Conservation (phyloP, 2,113 vertebrate species). For the Sylvilagus bachmani region DNA sequence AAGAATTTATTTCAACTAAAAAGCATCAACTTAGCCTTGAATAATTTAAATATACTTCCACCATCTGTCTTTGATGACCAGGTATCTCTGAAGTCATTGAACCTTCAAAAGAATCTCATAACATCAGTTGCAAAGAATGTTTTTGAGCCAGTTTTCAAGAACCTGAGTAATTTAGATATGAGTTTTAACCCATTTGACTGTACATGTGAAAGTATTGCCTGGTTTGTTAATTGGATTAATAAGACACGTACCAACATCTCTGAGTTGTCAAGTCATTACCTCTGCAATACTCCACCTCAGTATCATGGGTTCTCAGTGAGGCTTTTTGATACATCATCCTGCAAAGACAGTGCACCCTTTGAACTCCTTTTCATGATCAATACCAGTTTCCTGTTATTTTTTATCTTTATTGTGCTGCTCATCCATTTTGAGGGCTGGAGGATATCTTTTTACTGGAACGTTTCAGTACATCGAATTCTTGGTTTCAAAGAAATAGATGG, state of each 20-base stretch:
- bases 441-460: constrained; percentile 94
- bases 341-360: constrained; percentile 95
- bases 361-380: constrained; percentile 90
- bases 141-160: constrained; percentile 90
- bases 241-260: constrained; percentile 88
- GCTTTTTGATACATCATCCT: constrained; percentile 92
- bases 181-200: constrained; percentile 96
- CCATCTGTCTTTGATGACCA: constrained; percentile 91
- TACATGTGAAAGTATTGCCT: constrained; percentile 97
- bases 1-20: constrained; percentile 89
- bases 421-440: constrained; percentile 96
- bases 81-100: constrained; percentile 88
- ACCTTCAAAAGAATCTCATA: constrained; percentile 95
- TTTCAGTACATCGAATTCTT: constrained; percentile 92
- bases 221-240: constrained; percentile 96
- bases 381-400: constrained; percentile 80
- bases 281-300: constrained; percentile 94
- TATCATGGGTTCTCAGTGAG: constrained; percentile 91
- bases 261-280: constrained; percentile 87
- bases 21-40: constrained; percentile 89
- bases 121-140: constrained; percentile 92
- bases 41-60: constrained; percentile 93
- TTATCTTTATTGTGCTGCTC: constrained; percentile 87
- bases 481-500: constrained; percentile 92
- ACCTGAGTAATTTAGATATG: constrained; percentile 91